Conservation (phyloP, 2,888 invertebrate genomes). For the Eristalis intricaria region DNA sequence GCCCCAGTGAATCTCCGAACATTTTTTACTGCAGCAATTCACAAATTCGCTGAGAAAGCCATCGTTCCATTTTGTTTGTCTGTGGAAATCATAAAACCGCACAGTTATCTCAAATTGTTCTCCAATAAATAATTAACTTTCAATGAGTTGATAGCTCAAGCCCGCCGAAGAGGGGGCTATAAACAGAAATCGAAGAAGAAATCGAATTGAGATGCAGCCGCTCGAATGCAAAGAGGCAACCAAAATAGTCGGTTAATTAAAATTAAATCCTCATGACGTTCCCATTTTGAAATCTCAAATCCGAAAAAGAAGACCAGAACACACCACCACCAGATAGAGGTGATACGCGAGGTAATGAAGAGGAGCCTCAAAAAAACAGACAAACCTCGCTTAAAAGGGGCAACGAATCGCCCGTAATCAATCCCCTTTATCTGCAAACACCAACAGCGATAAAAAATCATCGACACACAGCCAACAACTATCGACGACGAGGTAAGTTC, state of each 20-base stretch:
- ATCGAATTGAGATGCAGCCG: slow-evolving; percentile 1
- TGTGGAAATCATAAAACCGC: slow-evolving; percentile 14
- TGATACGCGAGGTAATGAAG: background rate
- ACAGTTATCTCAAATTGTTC: slow-evolving; percentile 21
- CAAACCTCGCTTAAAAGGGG: slow-evolving; percentile 34
- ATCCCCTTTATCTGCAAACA: slow-evolving; percentile 71
- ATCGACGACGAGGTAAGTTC: slow-evolving; percentile 31
- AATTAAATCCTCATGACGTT: slow-evolving; percentile 34
- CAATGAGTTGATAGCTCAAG: slow-evolving; percentile 34
- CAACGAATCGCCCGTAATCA: slow-evolving; percentile 62
- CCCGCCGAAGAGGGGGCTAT: background rate
- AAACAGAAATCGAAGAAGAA: slow-evolving; percentile 14
- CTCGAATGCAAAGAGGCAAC: background rate
- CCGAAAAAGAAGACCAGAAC: slow-evolving; percentile 39
- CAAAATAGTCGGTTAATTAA: slow-evolving; percentile 52
- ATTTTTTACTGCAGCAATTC: slow-evolving; percentile 24
- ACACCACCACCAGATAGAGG: background rate
- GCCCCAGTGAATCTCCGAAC: background rate
- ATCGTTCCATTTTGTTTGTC: slow-evolving; percentile 8
- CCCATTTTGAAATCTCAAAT: slow-evolving; percentile 38
- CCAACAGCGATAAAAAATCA: slow-evolving; percentile 46
- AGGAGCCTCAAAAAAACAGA: background rate
- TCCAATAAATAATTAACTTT: slow-evolving; percentile 44
- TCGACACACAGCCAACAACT: slow-evolving; percentile 19
- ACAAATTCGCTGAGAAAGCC: slow-evolving; percentile 17